A percentile compares a stretch with the other conserved stretches of the same genome.
These are phyloP conservation scores for Phenacoccus solenopsis DNA, from an alignment of 1,140 invertebrate genomes.

Conservation along the genomic window DNA sequence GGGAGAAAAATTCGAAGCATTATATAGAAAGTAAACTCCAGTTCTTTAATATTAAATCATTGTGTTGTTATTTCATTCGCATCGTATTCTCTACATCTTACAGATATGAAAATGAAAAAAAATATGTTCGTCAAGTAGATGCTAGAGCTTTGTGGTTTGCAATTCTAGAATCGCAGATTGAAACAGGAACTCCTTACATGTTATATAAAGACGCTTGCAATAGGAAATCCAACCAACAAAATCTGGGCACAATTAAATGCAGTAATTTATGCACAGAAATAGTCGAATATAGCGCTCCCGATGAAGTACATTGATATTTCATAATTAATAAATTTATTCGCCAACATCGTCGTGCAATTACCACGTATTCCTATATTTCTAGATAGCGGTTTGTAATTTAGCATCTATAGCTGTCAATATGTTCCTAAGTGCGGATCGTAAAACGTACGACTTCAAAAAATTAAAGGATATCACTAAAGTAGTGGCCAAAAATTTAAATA, in stretches of 20 bases:
- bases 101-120: constrained; percentile 75
- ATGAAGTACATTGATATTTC: constrained; percentile 63
- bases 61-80: not conserved
- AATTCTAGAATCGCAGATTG: constrained; percentile 90
- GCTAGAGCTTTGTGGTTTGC: constrained; percentile 88
- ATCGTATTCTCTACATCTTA: not conserved
- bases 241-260: constrained; percentile 96
- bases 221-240: constrained; percentile 94
- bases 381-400: constrained; percentile 93
- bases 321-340: too few relatives aligned
- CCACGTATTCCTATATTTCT: constrained; percentile 23
- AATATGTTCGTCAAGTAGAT: constrained; percentile 58
- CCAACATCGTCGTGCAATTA: too few relatives aligned
- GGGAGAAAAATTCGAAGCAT: constrained; percentile 86
- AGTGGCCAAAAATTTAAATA: constrained; percentile 86
- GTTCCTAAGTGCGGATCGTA: constrained; percentile 67
- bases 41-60: not conserved
- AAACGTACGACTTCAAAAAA: constrained; percentile 79
- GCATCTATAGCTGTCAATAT: constrained; percentile 96
- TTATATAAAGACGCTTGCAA: constrained; percentile 97
- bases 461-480: constrained; percentile 80
- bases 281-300: constrained; percentile 77
- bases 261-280: constrained; percentile 98
- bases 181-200: constrained; percentile 99
- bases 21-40: constrained; percentile 62